phyloP scores from a whole-genome alignment of 2,113 vertebrate genomes.

The Leucoraja erinaceus region DNA sequence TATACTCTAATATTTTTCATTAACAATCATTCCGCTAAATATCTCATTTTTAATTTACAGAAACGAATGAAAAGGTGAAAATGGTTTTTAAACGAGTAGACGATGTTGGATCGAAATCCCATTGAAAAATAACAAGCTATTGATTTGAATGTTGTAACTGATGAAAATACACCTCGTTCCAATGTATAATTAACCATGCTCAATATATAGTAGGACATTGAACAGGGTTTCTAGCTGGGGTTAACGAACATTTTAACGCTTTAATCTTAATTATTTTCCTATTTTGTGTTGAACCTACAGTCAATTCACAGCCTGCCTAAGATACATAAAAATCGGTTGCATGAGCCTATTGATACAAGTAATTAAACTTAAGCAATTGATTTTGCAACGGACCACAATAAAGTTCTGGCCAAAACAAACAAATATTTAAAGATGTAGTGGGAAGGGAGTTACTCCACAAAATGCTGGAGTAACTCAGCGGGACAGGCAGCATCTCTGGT shows the following conservation, averaged over 20 bases:
- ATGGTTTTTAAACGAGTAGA: not conserved
- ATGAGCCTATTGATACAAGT: not conserved
- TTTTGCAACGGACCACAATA: not conserved
- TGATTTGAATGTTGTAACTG: not conserved
- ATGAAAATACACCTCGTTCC: not conserved
- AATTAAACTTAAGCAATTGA: not conserved
- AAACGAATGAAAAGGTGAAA: not conserved
- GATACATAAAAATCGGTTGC: not conserved
- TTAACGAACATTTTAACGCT: not conserved
- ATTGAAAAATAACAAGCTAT: not conserved
- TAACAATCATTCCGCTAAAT: not conserved
- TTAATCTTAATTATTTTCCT: not conserved
- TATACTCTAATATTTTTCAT: not conserved
- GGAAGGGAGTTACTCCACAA: no score
- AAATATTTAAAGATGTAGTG: not conserved
- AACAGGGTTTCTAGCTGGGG: no score
- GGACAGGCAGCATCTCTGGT: no score
- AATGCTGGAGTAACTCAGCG: no score
- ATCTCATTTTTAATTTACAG: not conserved
- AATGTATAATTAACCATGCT: not conserved
- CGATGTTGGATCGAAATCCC: not conserved
- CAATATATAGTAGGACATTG: not conserved
- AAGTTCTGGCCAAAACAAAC: not conserved
- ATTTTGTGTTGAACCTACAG: not conserved
- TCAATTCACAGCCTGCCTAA: not conserved